Evolutionary conservation across 2,113 vertebrate species (phyloP), one percentile per base, ranked within the genome.

Genomic region (Petroica traversi): DNA sequence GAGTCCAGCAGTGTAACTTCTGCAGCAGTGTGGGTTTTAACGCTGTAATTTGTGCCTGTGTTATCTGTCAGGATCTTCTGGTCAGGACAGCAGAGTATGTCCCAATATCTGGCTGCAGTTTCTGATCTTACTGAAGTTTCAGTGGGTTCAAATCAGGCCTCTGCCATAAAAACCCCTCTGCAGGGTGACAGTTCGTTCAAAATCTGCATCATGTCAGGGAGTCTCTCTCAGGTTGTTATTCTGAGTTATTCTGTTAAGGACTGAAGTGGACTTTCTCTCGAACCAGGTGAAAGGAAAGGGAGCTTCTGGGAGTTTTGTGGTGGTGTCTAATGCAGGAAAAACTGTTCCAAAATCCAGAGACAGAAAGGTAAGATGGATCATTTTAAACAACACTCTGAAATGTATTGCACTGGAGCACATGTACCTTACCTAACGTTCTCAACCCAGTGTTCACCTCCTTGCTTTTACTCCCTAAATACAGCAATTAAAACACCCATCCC

Each of bases 221-320:
- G n/a, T 71, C 49, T 31, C 24, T 69, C 63, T 55, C 52, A 63
- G 25, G 25, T 48, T 49, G 28, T 38, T 71, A 5, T n/a, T 63
- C 8, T 19, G 75, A 83, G 66, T 85, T 89, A 83, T 82, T 75
- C 66, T 68, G 43, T 40, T 84, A 33, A 77, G 63, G 72, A 85
- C 71, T 97, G 29, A 93, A 93, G 61, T 19, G 23, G 19, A 48
- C 57, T 93, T 94, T 90, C 19, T 92, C 75, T 83, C 4, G 0
- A 69, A 84, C 75, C 91, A 98, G 98, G 98, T 99, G 71, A 99
- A 99, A 97, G 99, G 99, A 63, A 99, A 99, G 96, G 99, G 99
- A 83, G 99, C 99, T 61, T 99, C 99, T 52, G 99, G 99, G 55
- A 99, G 99, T 93, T 99, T 99, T 74, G 88, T 99, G 62, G 98